Evolutionary conservation across 2,797 vertebrate species (phyloP).

Genomic region (Halcyon leucocephala): DNA sequence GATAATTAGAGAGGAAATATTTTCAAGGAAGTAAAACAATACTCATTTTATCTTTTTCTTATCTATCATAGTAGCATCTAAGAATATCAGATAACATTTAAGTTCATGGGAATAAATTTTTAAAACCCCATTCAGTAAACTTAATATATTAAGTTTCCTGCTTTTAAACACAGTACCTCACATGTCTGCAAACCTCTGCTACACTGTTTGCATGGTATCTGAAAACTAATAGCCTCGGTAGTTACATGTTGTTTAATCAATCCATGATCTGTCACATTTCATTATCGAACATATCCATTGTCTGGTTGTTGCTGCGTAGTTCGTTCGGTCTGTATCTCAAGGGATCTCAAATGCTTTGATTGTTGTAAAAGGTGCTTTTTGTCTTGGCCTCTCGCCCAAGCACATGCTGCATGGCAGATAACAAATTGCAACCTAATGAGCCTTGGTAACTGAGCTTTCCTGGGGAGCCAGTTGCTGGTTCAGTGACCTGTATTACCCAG

Average conservation of each 20-base stretch:
- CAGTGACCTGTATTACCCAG: constrained; percentile 50
- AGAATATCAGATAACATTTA: not conserved
- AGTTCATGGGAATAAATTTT: not conserved
- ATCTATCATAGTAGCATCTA: not conserved
- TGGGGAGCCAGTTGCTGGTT: not conserved
- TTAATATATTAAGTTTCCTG: not conserved
- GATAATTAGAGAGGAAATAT: not conserved
- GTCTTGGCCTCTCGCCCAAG: not conserved
- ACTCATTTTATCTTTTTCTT: not conserved
- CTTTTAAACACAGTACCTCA: not conserved
- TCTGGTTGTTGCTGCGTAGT: not conserved
- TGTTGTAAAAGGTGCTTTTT: not conserved
- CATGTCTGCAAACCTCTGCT: not conserved
- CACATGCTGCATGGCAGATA: not conserved
- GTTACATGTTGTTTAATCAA: not conserved
- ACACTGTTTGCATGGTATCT: not conserved
- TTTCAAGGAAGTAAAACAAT: not conserved
- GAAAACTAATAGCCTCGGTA: not conserved
- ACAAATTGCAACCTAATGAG: not conserved
- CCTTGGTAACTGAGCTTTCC: not conserved
- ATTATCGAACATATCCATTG: not conserved
- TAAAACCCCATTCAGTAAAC: not conserved
- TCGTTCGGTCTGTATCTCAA: not conserved
- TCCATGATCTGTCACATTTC: not conserved
- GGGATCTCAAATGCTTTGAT: not conserved